A percentile compares a stretch with the other conserved stretches of the same genome.
Evolutionary conservation across 1,140 invertebrate species (phyloP).

Genomic region (Caenorhabditis remanei): DNA sequence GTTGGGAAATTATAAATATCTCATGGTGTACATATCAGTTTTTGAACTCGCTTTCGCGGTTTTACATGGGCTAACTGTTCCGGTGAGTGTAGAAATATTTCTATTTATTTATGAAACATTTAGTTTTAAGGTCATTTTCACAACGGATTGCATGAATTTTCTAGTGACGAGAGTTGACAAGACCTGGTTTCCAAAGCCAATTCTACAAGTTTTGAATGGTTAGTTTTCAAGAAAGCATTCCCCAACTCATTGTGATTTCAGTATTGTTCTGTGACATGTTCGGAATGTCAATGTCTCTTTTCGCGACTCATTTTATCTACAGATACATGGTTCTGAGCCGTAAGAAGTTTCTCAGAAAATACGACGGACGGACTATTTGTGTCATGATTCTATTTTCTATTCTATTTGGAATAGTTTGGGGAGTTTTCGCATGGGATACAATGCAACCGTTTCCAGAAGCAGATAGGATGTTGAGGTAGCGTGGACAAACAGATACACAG

Average conservation of each 20-base stretch:
- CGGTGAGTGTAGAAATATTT: neutral
- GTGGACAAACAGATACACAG: neutral
- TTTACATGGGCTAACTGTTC: slow-evolving; percentile 9
- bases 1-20: neutral
- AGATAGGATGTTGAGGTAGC: neutral
- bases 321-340: neutral
- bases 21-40: neutral
- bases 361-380: neutral
- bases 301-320: neutral
- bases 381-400: neutral
- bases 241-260: neutral
- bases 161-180: neutral
- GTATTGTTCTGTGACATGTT: slow-evolving; percentile 24
- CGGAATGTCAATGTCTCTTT: slow-evolving; percentile 28
- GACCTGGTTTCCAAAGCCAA: neutral
- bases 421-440: neutral
- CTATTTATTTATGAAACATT: too few relatives aligned
- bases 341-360: neutral
- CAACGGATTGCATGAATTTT: neutral
- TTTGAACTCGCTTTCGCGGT: neutral
- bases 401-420: neutral
- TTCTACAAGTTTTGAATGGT: neutral
- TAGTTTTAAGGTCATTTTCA: neutral
- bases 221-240: neutral
- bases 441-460: slow-evolving; percentile 21